Conservation (phyloP, 2,797 vertebrate genomes). For the Spinus olivaceus region DNA sequence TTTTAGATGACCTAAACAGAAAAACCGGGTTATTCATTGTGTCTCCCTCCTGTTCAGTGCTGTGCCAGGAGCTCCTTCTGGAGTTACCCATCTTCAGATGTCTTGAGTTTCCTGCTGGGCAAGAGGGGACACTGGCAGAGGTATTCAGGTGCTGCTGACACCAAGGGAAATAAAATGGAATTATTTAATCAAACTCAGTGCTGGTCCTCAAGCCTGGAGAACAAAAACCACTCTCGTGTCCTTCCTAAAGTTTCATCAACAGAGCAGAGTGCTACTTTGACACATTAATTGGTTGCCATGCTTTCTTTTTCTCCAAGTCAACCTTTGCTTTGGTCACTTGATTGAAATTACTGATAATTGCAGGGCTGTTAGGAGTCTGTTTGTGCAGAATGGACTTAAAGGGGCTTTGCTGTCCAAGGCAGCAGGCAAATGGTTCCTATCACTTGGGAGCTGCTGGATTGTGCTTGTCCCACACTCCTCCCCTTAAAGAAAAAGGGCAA, state of each 20-base stretch:
- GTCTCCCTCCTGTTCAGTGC: constrained; percentile 23
- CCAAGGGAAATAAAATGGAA: background rate
- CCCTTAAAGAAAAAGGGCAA: background rate
- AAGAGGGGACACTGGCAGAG: background rate
- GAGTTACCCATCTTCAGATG: background rate
- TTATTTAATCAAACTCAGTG: background rate
- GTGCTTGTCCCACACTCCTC: background rate
- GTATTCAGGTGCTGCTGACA: constrained; percentile 45
- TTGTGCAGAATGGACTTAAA: constrained; percentile 45
- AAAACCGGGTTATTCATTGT: constrained; percentile 9
- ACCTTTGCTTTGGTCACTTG: constrained; percentile 73
- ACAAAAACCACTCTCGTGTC: constrained; percentile 69
- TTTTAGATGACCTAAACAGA: constrained; percentile 40
- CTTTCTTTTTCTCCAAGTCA: constrained; percentile 67
- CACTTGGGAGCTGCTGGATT: background rate
- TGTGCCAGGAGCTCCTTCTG: constrained; percentile 19
- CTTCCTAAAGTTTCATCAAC: constrained; percentile 73
- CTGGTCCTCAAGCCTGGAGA: background rate
- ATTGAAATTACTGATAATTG: constrained; percentile 74
- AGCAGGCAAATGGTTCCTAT: constrained; percentile 22
- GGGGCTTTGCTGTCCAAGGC: constrained; percentile 2
- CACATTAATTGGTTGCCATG: constrained; percentile 84
- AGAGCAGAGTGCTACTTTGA: constrained; percentile 76
- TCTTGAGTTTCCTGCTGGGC: background rate
- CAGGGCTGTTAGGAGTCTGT: constrained; percentile 58